A percentile compares a stretch with the other conserved stretches of the same genome.
These are phyloP conservation scores for Hyaena hyaena DNA, from an alignment of 2,113 vertebrate species.

Conservation along the genomic window DNA sequence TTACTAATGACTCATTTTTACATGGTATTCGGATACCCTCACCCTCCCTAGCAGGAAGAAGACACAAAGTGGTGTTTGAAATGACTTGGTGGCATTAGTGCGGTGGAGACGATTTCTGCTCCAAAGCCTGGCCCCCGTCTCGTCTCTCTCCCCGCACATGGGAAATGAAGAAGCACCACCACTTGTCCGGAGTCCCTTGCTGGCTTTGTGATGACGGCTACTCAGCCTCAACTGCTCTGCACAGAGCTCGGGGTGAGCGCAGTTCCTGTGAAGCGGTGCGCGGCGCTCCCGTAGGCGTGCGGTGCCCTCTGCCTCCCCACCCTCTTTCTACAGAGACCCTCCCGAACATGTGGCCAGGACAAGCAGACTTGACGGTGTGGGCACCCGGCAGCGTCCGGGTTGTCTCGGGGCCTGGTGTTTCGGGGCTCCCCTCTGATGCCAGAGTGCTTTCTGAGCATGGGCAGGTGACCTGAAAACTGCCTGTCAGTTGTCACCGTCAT, in stretches of 20 bases:
- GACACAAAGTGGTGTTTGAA: background rate
- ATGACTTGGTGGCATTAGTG: too few relatives aligned
- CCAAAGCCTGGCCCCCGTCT: background rate
- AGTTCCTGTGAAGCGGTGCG: background rate
- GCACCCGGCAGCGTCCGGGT: background rate
- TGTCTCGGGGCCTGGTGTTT: background rate
- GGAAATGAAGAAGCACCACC: background rate
- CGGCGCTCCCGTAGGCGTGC: accelerated
- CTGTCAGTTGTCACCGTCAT: accelerated
- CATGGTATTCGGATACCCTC: background rate
- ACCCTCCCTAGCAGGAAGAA: background rate
- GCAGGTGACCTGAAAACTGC: background rate
- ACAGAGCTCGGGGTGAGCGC: accelerated
- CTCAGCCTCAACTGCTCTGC: background rate
- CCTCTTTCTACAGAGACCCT: background rate
- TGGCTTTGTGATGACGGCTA: background rate
- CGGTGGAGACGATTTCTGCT: background rate
- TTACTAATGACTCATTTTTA: background rate
- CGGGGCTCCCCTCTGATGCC: background rate
- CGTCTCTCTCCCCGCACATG: accelerated
- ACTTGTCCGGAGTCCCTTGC: background rate
- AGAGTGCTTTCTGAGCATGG: background rate
- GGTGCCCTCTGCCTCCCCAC: background rate
- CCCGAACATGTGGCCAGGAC: background rate
- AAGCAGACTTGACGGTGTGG: accelerated